These are phyloP conservation scores for Percopsis transmontana DNA, from an alignment of 2,113 vertebrate genomes.

Conservation along the genomic window DNA sequence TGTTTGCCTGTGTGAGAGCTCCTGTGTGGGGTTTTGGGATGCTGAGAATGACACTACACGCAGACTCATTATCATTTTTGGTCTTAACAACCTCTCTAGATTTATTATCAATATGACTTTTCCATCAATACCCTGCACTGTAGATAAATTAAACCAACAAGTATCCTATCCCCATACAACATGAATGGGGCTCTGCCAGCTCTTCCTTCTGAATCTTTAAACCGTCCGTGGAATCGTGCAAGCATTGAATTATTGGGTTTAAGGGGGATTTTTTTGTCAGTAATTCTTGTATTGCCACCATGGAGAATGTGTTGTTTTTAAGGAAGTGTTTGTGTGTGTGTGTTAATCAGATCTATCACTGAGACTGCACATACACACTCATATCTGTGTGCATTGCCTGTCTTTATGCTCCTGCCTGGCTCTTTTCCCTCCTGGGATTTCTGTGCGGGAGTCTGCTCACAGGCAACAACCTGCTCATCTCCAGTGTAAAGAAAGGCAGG, in stretches of 20 bases:
- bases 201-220: constrained; percentile 31
- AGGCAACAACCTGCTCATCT: constrained; percentile 74
- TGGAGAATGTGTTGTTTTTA: constrained; percentile 14
- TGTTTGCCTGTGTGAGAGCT: constrained; percentile 43
- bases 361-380: constrained; percentile 34
- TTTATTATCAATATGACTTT: constrained; percentile 57
- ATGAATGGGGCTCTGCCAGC: constrained; percentile 38
- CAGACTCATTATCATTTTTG: constrained; percentile 60
- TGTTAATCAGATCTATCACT: constrained; percentile 38
- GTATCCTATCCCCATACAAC: constrained; percentile 37
- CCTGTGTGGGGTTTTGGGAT: constrained; percentile 47
- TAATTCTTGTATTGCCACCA: constrained; percentile 10
- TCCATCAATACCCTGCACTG: constrained; percentile 65
- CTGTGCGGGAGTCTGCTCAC: constrained; percentile 60
- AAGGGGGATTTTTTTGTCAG: constrained; percentile 7
- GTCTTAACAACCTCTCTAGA: constrained; percentile 60
- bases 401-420: constrained; percentile 38
- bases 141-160: constrained; percentile 68
- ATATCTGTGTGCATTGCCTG: constrained; percentile 24
- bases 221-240: neutral
- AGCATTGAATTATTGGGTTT: constrained; percentile 5
- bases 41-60: constrained; percentile 49
- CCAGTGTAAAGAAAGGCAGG: constrained; percentile 61
- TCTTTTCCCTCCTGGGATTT: constrained; percentile 49
- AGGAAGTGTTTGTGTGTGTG: constrained; percentile 3